Percentiles rank a stretch among this genome's conserved stretches.
Evolutionary conservation across 2,888 invertebrate species (phyloP).

Genomic region (Portevinia maculata): DNA sequence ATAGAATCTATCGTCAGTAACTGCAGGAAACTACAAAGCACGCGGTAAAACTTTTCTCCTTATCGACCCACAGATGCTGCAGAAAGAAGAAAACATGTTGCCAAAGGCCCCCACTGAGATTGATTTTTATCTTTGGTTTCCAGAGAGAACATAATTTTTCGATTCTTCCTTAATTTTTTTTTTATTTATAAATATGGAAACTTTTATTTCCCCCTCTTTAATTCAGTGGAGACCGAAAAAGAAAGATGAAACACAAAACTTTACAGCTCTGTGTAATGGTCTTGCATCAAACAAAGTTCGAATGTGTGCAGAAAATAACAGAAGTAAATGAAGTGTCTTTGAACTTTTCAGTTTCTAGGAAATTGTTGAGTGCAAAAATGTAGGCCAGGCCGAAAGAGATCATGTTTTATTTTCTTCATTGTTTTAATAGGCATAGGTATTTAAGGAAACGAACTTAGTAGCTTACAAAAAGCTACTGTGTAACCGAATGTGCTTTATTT

Average conservation of each 20-base stretch:
- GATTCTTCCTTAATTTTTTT: slow-evolving; percentile 32
- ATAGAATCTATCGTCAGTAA: slow-evolving; percentile 9
- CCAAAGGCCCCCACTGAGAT: slow-evolving; percentile 16
- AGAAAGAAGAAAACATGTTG: slow-evolving; percentile 9
- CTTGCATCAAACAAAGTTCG: slow-evolving; percentile 9
- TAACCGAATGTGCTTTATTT: no score
- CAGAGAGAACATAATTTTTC: slow-evolving; percentile 58
- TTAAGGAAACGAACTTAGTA: slow-evolving; percentile 32
- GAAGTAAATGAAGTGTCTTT: slow-evolving; percentile 35
- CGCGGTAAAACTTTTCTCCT: slow-evolving; percentile 43
- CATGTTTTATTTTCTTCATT: slow-evolving; percentile 58
- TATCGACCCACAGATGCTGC: slow-evolving; percentile 37
- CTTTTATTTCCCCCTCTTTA: slow-evolving; percentile 64
- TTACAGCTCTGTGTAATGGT: slow-evolving; percentile 49
- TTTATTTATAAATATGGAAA: slow-evolving; percentile 56
- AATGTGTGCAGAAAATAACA: slow-evolving; percentile 14
- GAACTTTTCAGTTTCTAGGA: slow-evolving; percentile 14
- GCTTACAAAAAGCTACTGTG: not conserved
- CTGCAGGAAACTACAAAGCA: slow-evolving; percentile 51
- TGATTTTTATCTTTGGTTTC: slow-evolving; percentile 55
- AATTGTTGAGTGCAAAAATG: not conserved
- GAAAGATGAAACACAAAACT: slow-evolving; percentile 25
- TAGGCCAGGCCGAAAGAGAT: not conserved
- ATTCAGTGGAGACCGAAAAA: slow-evolving; percentile 59
- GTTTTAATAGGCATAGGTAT: slow-evolving; percentile 66